phyloP scores from a whole-genome alignment of 2,797 vertebrate genomes.

The Microcaecilia unicolor region DNA sequence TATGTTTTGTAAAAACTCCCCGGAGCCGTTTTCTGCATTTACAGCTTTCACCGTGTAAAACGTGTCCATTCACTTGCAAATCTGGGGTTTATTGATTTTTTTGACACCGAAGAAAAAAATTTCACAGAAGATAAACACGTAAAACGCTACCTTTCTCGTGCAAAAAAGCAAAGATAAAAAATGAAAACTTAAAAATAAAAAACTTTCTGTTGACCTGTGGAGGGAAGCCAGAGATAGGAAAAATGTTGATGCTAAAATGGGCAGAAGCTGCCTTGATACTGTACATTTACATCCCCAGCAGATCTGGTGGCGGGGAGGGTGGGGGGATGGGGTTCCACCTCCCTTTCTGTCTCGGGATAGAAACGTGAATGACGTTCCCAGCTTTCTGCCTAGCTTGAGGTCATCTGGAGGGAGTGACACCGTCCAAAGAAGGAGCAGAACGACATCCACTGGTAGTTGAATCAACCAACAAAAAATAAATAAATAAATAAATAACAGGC shows the following conservation, averaged over 20 bases:
- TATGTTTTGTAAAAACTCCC: too few species aligned
- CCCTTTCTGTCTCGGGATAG: constrained; percentile 31
- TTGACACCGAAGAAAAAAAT: too few species aligned
- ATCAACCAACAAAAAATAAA: too few species aligned
- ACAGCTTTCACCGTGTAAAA: too few species aligned
- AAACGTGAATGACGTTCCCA: constrained; percentile 51
- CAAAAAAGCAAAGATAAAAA: background rate
- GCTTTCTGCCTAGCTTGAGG: constrained; percentile 53
- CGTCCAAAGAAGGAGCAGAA: constrained; percentile 56
- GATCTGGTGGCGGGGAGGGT: constrained; percentile 13
- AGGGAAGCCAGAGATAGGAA: constrained; percentile 25
- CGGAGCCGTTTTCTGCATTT: too few species aligned
- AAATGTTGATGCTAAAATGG: constrained; percentile 27
- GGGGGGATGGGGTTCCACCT: constrained; percentile 19
- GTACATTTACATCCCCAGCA: constrained; percentile 42
- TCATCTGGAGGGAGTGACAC: constrained; percentile 62
- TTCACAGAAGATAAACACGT: too few species aligned
- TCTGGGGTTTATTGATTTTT: too few species aligned
- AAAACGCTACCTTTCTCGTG: constrained; percentile 5
- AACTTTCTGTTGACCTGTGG: constrained; percentile 20
- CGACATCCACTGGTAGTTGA: constrained; percentile 75
- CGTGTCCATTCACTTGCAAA: too few species aligned
- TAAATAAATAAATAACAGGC: too few species aligned
- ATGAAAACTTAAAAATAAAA: constrained; percentile 22
- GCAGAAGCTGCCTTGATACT: constrained; percentile 35